Base-by-base conservation (phyloP, 2,888 invertebrate species). In the Platerodrilus igneus region DNA sequence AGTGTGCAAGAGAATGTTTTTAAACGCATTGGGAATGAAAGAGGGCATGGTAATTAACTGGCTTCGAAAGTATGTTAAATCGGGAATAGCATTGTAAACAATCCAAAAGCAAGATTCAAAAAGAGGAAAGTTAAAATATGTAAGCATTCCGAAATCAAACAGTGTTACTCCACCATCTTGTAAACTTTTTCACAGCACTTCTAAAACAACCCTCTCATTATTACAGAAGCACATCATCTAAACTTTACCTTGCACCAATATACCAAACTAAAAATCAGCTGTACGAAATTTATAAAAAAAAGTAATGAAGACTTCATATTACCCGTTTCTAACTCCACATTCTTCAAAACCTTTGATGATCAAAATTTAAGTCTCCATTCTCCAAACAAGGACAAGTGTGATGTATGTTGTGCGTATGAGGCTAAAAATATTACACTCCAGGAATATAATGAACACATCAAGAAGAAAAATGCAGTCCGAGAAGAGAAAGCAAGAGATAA, bases 1-100 rank as follows among this genome's bases (percentile, higher is more conserved):
- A 4, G 29, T 29, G 15, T 29, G 29, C 9, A 15, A 29, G 17
- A 11, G 29, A 18, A 29, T 29, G 29, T 29, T 29, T 29, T 5
- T 6, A 2, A 17, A 17, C 8, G 17, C 29, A 4, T 10, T 29
- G 4, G 29, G 29, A 7, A 16, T 29, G n/a, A 29, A 29, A 15
- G 16, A 29, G 13, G 17, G 5, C n/a, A 15, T 29, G 29, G 14
- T 29, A 16, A 16, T 29, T 6, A 29, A 29, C 10, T 29, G 29
- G 29, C n/a, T 29, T 7, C 15, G 17, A 29, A 17, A 29, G 6
- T 16, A 29, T 29, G 5, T 3, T 6, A 26, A 26, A 11, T 13
- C 13, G 10, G 26, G 14, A 26, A 7, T 26, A 26, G 26, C 3
- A 26, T 6, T 7, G 15, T n/a, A 5, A 4, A 10, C 10, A 13